Evolutionary conservation across 2,888 invertebrate species (phyloP).

Genomic region (Nezara viridula): DNA sequence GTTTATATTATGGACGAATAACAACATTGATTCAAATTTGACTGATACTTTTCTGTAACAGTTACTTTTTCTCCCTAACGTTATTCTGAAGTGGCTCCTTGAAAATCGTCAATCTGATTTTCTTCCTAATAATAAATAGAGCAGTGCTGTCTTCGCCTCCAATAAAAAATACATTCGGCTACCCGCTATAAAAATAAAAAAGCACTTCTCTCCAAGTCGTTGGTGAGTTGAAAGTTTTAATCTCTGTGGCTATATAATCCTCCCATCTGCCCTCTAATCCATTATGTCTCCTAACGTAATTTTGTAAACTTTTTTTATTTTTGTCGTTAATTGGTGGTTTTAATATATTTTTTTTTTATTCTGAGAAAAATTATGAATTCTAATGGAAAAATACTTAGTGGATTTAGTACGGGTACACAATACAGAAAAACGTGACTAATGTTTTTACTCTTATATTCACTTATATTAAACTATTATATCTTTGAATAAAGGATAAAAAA

Average conservation of each 20-base stretch:
- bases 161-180: background rate
- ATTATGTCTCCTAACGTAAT: background rate
- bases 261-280: background rate
- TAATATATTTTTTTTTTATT: too few species aligned
- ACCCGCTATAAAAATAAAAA: conserved; percentile 11
- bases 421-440: too few species aligned
- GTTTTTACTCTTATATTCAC: too few species aligned
- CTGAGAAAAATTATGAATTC: too few species aligned
- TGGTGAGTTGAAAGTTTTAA: background rate
- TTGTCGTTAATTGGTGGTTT: background rate
- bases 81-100: background rate
- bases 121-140: background rate
- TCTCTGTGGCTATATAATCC: background rate
- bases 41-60: too few species aligned
- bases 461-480: too few species aligned
- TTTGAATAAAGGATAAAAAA: too few species aligned
- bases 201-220: background rate
- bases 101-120: background rate
- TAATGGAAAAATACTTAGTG: too few species aligned
- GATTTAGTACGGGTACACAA: too few species aligned
- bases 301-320: background rate
- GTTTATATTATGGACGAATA: too few species aligned
- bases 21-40: too few species aligned
- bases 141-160: background rate
- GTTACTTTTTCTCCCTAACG: too few species aligned